Evolutionary conservation across 2,113 vertebrate genomes (phyloP), one percentile per base, ranked within the genome.

Genomic region (Odontophorus gujanensis): DNA sequence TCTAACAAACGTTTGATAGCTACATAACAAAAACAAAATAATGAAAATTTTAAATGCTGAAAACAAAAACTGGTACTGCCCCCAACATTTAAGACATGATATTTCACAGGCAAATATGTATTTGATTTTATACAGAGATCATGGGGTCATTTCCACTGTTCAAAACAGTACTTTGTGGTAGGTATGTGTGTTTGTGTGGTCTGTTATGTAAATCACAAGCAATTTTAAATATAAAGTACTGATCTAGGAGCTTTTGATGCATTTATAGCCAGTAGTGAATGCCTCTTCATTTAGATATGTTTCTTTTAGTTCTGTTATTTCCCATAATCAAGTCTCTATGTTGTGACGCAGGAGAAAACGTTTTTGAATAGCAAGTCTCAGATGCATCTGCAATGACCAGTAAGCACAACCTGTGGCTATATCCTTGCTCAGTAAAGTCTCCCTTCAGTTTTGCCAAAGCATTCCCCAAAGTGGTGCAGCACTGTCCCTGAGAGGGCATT

Each of bases 221-320:
- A 30, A 26, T 36, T 53, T 10, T 34, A 94, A 85, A 76, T n/a
- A 11, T 1, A 6, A 18, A 45, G 4, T 9, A 50, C 0, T 2
- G 2, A 34, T 36, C 13, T n/a, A 30, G 32, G 34, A 85, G 45
- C 40, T 66, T 43, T 55, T 81, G 24, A 4, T 50, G 1, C 17
- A 4, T 51, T 13, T 55, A 13, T 57, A 68, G 26, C 32, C n/a
- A 47, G 5, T 3, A 48, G 28, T 78, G 61, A 55, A 74, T 36
- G 8, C 17, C 36, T 20, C 34, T 50, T 73, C 17, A 48, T 19
- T 63, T 30, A 25, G 4, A 13, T n/a, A 8, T 1, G 0, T 45
- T 55, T 73, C 25, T 12, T 11, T 69, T n/a, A 38, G 26, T 50
- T 32, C 4, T 22, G 10, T 53, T 62, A 7, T 76, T 62, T 45